phyloP scores from a whole-genome alignment of 1,140 invertebrate species.

The Phenacoccus solenopsis region DNA sequence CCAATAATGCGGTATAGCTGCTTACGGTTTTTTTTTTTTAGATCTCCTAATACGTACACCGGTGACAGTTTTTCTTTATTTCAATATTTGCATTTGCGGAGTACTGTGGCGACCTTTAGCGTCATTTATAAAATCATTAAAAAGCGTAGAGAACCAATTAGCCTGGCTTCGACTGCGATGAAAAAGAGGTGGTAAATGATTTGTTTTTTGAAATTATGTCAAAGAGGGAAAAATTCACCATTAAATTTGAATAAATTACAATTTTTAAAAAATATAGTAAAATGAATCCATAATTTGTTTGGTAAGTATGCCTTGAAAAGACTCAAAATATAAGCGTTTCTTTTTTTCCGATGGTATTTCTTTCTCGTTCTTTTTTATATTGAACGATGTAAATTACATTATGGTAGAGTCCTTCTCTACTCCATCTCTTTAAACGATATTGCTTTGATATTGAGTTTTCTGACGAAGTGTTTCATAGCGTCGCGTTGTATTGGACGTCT shows the following conservation, averaged over 20 bases:
- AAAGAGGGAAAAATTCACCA: not conserved
- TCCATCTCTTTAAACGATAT: not conserved
- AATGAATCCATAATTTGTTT: not conserved
- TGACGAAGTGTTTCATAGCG: not conserved
- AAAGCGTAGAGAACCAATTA: too few species aligned
- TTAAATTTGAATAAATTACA: not conserved
- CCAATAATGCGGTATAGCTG: too few species aligned
- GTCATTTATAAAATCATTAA: too few species aligned
- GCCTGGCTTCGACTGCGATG: too few species aligned
- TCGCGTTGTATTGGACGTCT: not conserved
- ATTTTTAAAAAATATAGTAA: not conserved
- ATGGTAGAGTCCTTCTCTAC: not conserved
- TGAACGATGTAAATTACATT: not conserved
- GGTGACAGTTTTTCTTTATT: too few species aligned
- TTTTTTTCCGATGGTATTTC: not conserved
- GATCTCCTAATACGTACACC: too few species aligned
- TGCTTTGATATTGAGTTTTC: not conserved
- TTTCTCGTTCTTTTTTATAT: too few species aligned
- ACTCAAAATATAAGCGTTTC: not conserved
- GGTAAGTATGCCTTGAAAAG: not conserved
- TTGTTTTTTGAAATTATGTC: not conserved
- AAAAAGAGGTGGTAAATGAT: not conserved
- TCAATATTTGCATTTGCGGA: too few species aligned
- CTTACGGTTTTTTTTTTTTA: too few species aligned
- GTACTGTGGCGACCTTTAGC: too few species aligned